Base-by-base conservation (phyloP, 2,797 vertebrate species). In the Helarctos malayanus region DNA sequence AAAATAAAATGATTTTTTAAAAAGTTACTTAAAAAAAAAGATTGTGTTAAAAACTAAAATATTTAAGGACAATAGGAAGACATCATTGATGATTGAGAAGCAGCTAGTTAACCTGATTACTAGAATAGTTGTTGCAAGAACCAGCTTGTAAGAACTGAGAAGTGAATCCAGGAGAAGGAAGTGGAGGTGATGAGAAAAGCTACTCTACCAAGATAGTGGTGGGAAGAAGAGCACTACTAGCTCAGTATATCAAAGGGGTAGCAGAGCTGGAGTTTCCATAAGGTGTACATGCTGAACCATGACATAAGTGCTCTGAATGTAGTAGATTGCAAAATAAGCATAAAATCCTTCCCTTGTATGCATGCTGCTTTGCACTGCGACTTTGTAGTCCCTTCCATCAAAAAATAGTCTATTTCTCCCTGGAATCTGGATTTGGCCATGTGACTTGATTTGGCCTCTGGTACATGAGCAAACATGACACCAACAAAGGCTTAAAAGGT, bases 221-320 rank as follows among this genome's bases (percentile, higher is more conserved):
- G 69, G 57, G 84, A 76, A 92, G 63, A 68, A 52, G 38, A 84
- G 18, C 52, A 32, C 65, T 38, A 3, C n/a, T n/a, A 10, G 63
- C 49, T 61, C 45, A 35, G 93, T 5, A 0, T 5, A 32, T 54
- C 63, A 41, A 27, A 29, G 23, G 15, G 45, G 19, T 9, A 12
- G 57, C 21, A 19, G 47, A 52, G 14, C 73, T 9, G 41, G 59
- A 29, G 35, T 45, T 27, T 54, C 65, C 27, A 6, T 0, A 32
- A 29, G 45, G 61, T 4, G 1, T 16, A 18, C 11, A 5, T 11
- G n/a, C 13, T 18, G 52, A 61, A 63, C 21, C 56, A 3, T 9
- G 79, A 27, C 2, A 0, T 1, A 5, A 5, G 23, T 4, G 11
- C 7, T 35, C 2, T 1, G 54, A 76, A 35, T 11, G 10, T 9